Evolutionary conservation across 1,140 invertebrate genomes (phyloP), one percentile per base, ranked within the genome.

Genomic region (Drosophila athabasca): DNA sequence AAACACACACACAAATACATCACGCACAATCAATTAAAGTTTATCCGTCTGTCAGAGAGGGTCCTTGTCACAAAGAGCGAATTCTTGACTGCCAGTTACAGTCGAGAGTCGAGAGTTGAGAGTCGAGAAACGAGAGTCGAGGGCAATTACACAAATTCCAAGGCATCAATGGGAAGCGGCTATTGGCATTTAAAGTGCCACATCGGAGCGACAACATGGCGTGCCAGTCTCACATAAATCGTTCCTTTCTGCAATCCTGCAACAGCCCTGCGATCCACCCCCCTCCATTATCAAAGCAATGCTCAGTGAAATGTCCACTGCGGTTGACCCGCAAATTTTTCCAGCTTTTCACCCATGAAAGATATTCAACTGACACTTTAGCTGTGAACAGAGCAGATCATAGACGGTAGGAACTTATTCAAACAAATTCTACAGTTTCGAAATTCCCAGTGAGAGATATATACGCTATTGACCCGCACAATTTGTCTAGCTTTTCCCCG

Each of bases 21-120:
- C 81, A 82, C 83, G 83, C 66, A 82, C 65, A 77, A 87, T 88
- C 83, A 88, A 87, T 87, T 87, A 87, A 87, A 74, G 67, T 87
- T 82, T 82, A 88, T 84, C 81, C 76, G 76, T 66, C 62, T 73
- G 68, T 70, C 67, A 65, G 60, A 65, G 35, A 13, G 35, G 35
- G 31, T 31, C 44, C 45, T 58, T 78, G 69, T 64, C 79, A 67
- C 68, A 61, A 72, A 58, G 69, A n/a, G 53, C 58, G 43, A 59
- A 62, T 62, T 65, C 60, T 66, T 46, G 24, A 59, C 58, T 72
- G 65, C 60, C 62, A 59, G 35, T 17, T 13, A 39, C 35, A 11
- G 31, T 4, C 31, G 31, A 39, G 35, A 59, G n/a, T n/a, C n/a
- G n/a, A 19, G 17, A 19, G 17, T 19, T 19, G 17, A 19, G 17